Base-by-base conservation (phyloP, 2,888 invertebrate genomes). In the Polydesmus complanatus region DNA sequence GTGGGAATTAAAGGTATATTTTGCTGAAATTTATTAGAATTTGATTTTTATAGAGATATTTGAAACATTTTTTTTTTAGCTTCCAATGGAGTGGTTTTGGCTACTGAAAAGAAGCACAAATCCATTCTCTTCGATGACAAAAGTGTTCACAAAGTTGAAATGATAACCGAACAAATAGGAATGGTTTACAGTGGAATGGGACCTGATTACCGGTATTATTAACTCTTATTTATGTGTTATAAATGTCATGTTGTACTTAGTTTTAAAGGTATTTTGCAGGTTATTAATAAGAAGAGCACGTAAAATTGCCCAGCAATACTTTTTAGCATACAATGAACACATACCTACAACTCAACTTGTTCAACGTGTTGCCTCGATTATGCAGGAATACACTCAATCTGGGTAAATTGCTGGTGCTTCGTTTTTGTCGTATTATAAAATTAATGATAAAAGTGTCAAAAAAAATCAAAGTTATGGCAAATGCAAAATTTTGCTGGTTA, bases 351-450 rank as follows among this genome's bases (percentile, higher is more conserved):
- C 90, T 0, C 96, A 97, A 74, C 79, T 98, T 19, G 98, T 98
- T 54, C 94, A 96, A 74, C 79, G 91, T 65, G 87, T 98, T 1
- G 97, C 98, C 23, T 88, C 89, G 60, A 87, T 98, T 26, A 98
- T 99, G 97, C 98, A 98, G 75, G 98, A 98, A 74, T 99, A 96
- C 73, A 99, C 98, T 5, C 98, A 98, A 74, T 94, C 95, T 1
- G 97, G 96, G 87, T 88, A 71, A 74, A n/a, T n/a, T n/a, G n/a
- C n/a, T n/a, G n/a, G n/a, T 73, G 18, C 21, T 18, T 56, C 50
- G 27, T 50, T 61, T 14, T 53, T 53, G 21, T 53, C 19, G 22
- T 37, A 37, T 37, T 37, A 37, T 8, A 5, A 37, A 37, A 11
- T 11, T 21, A 52, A n/a, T n/a, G 11, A 19, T n/a, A n/a, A n/a